Evolutionary conservation across 2,888 invertebrate species (phyloP).

Genomic region (Apamea anceps): DNA sequence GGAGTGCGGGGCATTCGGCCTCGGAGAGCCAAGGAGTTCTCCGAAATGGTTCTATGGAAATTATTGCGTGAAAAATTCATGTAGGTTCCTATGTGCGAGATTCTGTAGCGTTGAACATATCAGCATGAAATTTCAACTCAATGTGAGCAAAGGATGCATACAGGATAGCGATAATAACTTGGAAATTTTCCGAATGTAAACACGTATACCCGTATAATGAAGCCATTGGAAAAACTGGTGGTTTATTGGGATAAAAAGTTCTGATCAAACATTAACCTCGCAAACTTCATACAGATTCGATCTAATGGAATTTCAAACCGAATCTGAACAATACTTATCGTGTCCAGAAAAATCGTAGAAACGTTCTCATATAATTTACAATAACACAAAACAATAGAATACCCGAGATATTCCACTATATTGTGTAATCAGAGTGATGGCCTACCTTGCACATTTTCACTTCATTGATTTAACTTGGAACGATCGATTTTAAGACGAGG

Average conservation of each 20-base stretch:
- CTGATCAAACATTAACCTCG: background rate
- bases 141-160: background rate
- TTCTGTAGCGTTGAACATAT: background rate
- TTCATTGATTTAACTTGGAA: background rate
- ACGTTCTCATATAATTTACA: background rate
- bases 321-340: background rate
- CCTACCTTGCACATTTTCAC: background rate
- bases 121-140: background rate
- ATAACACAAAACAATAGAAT: slow-evolving; percentile 14
- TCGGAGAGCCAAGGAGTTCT: slow-evolving; percentile 6
- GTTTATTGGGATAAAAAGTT: background rate
- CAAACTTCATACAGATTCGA: background rate
- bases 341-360: background rate
- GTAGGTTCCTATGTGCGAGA: background rate
- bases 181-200: background rate
- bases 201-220: background rate
- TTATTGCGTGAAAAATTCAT: slow-evolving; percentile 13
- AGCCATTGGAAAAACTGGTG: background rate
- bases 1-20: background rate
- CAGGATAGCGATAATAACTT: background rate
- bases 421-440: background rate
- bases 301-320: background rate
- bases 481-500: background rate
- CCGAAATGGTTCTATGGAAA: background rate
- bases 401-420: background rate